A percentile compares a stretch with the other conserved stretches of the same genome.
Conservation (phyloP, 2,888 invertebrate genomes). For the Napeogenes inachia region DNA sequence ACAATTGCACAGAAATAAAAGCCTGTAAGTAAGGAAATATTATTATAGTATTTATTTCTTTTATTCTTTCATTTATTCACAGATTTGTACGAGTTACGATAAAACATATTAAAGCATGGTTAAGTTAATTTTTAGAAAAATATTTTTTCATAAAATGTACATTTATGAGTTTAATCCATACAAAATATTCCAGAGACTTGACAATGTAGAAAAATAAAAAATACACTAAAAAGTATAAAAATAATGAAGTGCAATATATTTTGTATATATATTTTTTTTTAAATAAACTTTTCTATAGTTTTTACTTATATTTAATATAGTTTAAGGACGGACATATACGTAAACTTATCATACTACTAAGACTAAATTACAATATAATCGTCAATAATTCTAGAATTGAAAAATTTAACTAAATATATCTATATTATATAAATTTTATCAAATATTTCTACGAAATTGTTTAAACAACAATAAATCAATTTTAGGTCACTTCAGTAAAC, state of each 20-base stretch:
- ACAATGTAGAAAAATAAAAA: slow-evolving; percentile 13
- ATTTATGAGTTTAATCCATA: too few relatives aligned
- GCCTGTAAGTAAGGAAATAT: slow-evolving; percentile 31
- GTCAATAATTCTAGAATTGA: slow-evolving; percentile 4
- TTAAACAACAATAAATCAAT: too few relatives aligned
- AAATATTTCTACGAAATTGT: too few relatives aligned
- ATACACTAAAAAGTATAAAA: slow-evolving; percentile 15
- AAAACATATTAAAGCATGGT: slow-evolving; percentile 33
- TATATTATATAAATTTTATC: not conserved
- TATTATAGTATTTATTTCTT: slow-evolving; percentile 30
- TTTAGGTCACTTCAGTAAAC: too few relatives aligned
- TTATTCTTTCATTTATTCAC: slow-evolving; percentile 18
- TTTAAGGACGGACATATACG: slow-evolving; percentile 29
- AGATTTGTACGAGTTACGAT: slow-evolving; percentile 39
- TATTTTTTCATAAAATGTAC: too few relatives aligned
- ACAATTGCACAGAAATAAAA: slow-evolving; percentile 18
- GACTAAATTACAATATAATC: slow-evolving; percentile 11
- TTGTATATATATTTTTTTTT: not conserved
- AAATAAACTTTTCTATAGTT: not conserved
- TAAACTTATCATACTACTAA: slow-evolving; percentile 12
- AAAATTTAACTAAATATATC: slow-evolving; percentile 8
- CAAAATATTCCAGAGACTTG: too few relatives aligned
- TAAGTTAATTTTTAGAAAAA: slow-evolving; percentile 13
- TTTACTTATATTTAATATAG: slow-evolving; percentile 17
- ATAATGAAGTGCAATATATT: slow-evolving; percentile 1